phyloP scores from a whole-genome alignment of 2,888 invertebrate genomes.

The Azorinus chamasolen region DNA sequence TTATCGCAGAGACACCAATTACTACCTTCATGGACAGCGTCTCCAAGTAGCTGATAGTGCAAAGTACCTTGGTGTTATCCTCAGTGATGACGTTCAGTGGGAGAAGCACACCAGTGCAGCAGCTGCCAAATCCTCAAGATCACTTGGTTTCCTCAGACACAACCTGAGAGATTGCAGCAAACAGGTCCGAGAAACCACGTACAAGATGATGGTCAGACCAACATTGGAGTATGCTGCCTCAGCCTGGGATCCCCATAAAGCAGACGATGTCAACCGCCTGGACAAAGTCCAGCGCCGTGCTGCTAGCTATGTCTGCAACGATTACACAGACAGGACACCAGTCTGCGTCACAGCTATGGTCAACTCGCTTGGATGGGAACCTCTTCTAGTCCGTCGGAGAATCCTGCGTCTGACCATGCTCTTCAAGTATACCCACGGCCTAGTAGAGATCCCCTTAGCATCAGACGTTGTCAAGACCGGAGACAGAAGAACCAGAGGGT shows the following conservation, averaged over 20 bases:
- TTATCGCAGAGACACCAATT: background rate
- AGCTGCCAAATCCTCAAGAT: constrained; percentile 1
- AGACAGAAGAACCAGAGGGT: constrained; percentile 6
- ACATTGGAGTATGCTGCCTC: constrained; percentile 19
- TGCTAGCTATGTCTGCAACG: constrained; percentile 10
- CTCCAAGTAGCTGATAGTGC: background rate
- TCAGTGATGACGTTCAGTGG: constrained; percentile 14
- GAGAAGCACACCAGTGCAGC: constrained; percentile 10
- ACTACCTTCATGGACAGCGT: constrained; percentile 5
- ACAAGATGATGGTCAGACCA: constrained; percentile 26
- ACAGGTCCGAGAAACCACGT: constrained; percentile 3
- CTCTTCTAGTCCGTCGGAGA: constrained; percentile 15
- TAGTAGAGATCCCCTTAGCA: background rate
- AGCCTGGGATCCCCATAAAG: constrained; percentile 3
- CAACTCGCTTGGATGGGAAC: constrained; percentile 11
- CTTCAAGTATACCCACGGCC: constrained; percentile 1
- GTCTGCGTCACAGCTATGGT: too few species aligned
- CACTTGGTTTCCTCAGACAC: background rate
- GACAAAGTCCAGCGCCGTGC: constrained; percentile 19
- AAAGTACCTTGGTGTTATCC: constrained; percentile 5
- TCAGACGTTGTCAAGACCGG: background rate
- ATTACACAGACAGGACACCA: constrained; percentile 7
- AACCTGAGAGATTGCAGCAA: constrained; percentile 9
- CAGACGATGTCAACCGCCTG: constrained; percentile 1
- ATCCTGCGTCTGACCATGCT: constrained; percentile 11